A percentile compares a stretch with the other conserved stretches of the same genome.
Evolutionary conservation across 2,113 vertebrate species (phyloP).

Genomic region (Ammodytes marinus): DNA sequence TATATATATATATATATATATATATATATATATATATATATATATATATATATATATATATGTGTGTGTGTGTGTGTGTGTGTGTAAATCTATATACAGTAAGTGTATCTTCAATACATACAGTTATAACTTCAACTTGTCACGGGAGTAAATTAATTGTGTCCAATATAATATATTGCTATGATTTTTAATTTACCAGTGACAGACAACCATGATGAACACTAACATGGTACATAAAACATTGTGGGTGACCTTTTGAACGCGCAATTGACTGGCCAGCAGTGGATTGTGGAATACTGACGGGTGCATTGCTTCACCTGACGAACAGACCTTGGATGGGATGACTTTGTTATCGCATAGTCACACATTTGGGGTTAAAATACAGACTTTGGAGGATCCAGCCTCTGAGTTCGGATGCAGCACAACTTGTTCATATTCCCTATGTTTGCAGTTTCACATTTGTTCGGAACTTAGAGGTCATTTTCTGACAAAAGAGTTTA

Average conservation of each 20-base stretch:
- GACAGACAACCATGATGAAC: neutral
- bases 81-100: too few relatives aligned
- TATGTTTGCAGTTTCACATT: neutral
- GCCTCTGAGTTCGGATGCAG: neutral
- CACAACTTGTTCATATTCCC: neutral
- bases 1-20: neutral
- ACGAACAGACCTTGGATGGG: neutral
- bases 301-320: neutral
- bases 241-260: constrained; percentile 18
- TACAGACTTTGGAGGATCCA: constrained; percentile 2
- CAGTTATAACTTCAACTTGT: too few relatives aligned
- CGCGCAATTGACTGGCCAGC: neutral
- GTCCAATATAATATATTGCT: too few relatives aligned
- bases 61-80: too few relatives aligned
- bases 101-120: too few relatives aligned
- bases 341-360: neutral
- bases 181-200: neutral
- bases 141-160: too few relatives aligned
- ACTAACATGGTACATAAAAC: neutral
- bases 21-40: neutral
- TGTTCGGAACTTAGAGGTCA: neutral
- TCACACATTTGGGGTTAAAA: neutral
- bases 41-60: too few relatives aligned
- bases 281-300: constrained; percentile 6
- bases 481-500: neutral